phyloP scores from a whole-genome alignment of 2,797 vertebrate species.

The Gallinago solitaria region DNA sequence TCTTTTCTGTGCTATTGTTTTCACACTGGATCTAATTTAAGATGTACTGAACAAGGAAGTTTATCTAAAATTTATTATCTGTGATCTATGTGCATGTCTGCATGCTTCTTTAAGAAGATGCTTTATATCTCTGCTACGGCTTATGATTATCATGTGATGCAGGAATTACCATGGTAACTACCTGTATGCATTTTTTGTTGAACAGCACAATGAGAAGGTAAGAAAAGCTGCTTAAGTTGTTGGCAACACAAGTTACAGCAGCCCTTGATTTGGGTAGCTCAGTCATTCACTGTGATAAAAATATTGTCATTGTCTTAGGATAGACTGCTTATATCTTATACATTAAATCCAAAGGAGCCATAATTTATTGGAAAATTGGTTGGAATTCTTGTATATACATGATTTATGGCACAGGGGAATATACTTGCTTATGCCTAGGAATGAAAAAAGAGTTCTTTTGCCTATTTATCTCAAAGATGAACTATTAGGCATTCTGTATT shows the following conservation, averaged over 20 bases:
- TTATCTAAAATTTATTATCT: background rate
- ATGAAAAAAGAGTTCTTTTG: background rate
- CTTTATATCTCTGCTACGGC: background rate
- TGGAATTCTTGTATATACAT: background rate
- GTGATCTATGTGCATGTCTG: background rate
- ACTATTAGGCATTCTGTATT: background rate
- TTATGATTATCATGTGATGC: background rate
- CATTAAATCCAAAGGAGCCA: background rate
- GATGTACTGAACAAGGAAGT: background rate
- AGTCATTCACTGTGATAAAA: background rate
- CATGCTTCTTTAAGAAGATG: background rate
- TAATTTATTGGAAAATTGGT: background rate
- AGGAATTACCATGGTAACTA: slow-evolving; percentile 53
- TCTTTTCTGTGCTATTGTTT: background rate
- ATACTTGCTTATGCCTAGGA: background rate
- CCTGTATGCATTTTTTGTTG: background rate
- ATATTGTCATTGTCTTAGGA: background rate
- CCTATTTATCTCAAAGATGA: background rate
- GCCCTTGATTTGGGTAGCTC: background rate
- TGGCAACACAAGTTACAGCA: background rate
- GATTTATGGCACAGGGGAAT: background rate
- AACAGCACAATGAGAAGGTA: background rate
- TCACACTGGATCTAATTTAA: background rate
- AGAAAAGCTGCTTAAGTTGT: background rate
- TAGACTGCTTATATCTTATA: background rate